These are phyloP conservation scores for Isotomurus palustris DNA, from an alignment of 2,888 invertebrate species.

Conservation along the genomic window DNA sequence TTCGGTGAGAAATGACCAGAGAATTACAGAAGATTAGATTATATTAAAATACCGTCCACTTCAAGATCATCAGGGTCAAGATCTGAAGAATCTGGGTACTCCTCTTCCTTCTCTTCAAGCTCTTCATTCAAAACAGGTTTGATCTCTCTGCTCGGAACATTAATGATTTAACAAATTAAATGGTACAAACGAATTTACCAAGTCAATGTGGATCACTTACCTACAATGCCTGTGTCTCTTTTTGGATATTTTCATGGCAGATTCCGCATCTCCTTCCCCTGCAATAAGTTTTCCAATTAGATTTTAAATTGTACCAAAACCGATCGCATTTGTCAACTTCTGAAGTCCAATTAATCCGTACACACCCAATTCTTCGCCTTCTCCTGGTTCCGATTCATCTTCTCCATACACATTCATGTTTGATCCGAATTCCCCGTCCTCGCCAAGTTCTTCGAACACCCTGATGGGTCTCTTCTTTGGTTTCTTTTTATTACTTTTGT, in stretches of 20 bases:
- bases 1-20: too few relatives aligned
- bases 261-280: background rate
- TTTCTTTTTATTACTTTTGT: conserved; percentile 19
- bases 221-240: too few relatives aligned
- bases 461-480: background rate
- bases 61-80: conserved; percentile 32
- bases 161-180: too few relatives aligned
- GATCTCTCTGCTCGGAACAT: too few relatives aligned
- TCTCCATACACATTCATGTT: background rate
- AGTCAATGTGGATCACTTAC: too few relatives aligned
- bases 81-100: conserved; percentile 21
- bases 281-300: background rate
- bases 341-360: too few relatives aligned
- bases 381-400: conserved; percentile 5
- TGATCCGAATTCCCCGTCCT: background rate
- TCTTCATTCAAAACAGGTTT: background rate
- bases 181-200: too few relatives aligned
- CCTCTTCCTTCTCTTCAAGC: background rate
- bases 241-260: background rate
- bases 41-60: too few relatives aligned
- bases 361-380: too few relatives aligned
- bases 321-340: too few relatives aligned
- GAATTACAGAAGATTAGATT: too few relatives aligned
- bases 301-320: too few relatives aligned
- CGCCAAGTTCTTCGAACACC: background rate